phyloP scores from a whole-genome alignment of 2,888 invertebrate species.

The Drosophila vallismaia region DNA sequence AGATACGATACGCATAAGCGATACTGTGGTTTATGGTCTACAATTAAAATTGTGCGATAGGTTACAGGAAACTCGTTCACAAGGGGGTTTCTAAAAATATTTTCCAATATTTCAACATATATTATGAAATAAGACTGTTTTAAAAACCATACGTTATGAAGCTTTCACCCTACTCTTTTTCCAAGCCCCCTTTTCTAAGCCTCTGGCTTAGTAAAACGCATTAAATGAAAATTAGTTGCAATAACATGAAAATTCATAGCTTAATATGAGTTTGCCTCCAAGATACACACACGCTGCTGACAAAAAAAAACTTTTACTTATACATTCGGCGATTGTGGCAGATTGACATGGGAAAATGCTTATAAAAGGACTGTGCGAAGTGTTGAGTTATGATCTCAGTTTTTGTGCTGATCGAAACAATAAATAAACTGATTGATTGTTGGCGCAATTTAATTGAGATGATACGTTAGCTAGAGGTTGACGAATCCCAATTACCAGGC shows the following conservation, averaged over 20 bases:
- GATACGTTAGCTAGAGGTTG: constrained; percentile 17
- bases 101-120: not conserved
- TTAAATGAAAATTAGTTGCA: constrained; percentile 76
- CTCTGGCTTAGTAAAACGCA: constrained; percentile 35
- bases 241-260: constrained; percentile 78
- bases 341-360: constrained; percentile 76
- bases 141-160: not conserved
- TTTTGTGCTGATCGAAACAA: constrained; percentile 35
- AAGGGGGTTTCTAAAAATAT: constrained; percentile 14
- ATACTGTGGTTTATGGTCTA: constrained; percentile 70
- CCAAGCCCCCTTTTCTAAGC: constrained; percentile 10
- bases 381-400: constrained; percentile 44
- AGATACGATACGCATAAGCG: constrained; percentile 71
- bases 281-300: constrained; percentile 12
- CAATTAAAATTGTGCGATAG: constrained; percentile 69
- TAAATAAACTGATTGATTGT: constrained; percentile 55
- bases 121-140: not conserved
- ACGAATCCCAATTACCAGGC: constrained; percentile 27
- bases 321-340: constrained; percentile 47
- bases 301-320: constrained; percentile 52
- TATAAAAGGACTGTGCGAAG: constrained; percentile 71
- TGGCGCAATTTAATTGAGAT: constrained; percentile 47
- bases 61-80: constrained; percentile 4
- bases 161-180: not conserved
- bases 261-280: constrained; percentile 58